Percentiles rank a stretch among this genome's conserved stretches.
Conservation (phyloP, 2,113 vertebrate genomes). For the Podarcis cretensis region DNA sequence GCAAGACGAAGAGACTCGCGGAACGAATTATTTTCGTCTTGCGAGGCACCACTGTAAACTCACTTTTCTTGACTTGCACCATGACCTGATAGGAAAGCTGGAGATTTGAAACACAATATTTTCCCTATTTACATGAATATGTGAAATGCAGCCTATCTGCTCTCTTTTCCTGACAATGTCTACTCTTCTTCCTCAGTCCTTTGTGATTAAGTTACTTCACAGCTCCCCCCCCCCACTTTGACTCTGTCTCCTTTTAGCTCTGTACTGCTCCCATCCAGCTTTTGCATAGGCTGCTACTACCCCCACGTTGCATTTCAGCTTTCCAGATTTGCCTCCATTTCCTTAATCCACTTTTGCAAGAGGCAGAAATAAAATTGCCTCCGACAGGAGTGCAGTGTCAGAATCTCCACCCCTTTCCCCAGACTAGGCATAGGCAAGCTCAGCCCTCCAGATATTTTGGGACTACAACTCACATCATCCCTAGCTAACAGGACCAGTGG, state of each 20-base stretch:
- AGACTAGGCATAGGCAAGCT: too few species aligned
- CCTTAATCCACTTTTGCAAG: too few species aligned
- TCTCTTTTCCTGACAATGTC: background rate
- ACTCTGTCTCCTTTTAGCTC: background rate
- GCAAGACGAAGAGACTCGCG: too few species aligned
- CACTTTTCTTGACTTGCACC: background rate
- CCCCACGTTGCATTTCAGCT: background rate
- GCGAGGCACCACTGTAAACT: too few species aligned
- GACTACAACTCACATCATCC: too few species aligned
- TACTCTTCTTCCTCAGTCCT: background rate
- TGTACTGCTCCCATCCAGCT: background rate
- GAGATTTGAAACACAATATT: background rate
- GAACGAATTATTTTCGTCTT: too few species aligned
- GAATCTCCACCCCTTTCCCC: background rate
- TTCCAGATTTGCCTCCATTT: background rate
- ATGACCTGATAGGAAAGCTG: background rate
- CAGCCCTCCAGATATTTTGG: too few species aligned
- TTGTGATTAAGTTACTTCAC: background rate
- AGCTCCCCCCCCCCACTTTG: too few species aligned
- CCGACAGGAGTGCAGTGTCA: background rate
- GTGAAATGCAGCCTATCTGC: background rate
- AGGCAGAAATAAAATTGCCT: background rate
- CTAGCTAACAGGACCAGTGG: too few species aligned
- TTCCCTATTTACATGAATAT: background rate
- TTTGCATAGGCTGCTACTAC: background rate